Percentiles rank a stretch among this genome's conserved stretches.
These are phyloP conservation scores for Actinia equina DNA, from an alignment of 64 coral and sea anemone species.

Conservation along the genomic window DNA sequence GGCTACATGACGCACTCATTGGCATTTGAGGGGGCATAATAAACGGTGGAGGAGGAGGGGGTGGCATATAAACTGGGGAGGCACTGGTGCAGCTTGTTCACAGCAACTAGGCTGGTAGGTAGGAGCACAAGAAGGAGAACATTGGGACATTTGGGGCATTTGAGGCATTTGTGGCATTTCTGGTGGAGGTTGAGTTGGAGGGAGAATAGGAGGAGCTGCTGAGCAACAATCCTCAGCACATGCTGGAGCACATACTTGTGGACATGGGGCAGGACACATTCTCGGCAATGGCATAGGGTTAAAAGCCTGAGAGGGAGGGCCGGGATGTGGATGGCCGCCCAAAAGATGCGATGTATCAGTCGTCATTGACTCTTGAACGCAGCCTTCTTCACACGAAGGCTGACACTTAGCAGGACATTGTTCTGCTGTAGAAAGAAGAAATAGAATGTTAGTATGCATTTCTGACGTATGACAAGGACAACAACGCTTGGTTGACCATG, in stretches of 20 bases:
- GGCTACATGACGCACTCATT: neutral
- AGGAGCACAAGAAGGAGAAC: constrained; percentile 70
- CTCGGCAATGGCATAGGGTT: constrained; percentile 70
- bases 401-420: constrained; percentile 19
- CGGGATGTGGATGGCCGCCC: constrained; percentile 77
- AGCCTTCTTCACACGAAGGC: constrained; percentile 21
- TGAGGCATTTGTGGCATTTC: constrained; percentile 16
- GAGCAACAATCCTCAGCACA: constrained; percentile 67
- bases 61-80: constrained; percentile 32
- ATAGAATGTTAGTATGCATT: constrained; percentile 62
- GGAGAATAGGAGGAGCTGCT: constrained; percentile 16
- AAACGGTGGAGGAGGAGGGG: constrained; percentile 28
- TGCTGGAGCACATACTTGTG: constrained; percentile 57
- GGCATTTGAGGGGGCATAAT: constrained; percentile 22
- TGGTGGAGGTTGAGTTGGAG: constrained; percentile 48
- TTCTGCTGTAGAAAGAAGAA: constrained; percentile 31
- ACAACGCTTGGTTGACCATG: neutral
- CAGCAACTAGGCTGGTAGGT: constrained; percentile 67
- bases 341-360: constrained; percentile 28
- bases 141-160: constrained; percentile 26
- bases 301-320: constrained; percentile 59
- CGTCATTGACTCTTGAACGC: constrained; percentile 1
- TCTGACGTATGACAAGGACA: constrained; percentile 35
- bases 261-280: constrained; percentile 53
- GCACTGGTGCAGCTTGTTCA: constrained; percentile 35